These are phyloP conservation scores for Ephialtes manifestator DNA, from an alignment of 2,888 invertebrate genomes.

Conservation along the genomic window DNA sequence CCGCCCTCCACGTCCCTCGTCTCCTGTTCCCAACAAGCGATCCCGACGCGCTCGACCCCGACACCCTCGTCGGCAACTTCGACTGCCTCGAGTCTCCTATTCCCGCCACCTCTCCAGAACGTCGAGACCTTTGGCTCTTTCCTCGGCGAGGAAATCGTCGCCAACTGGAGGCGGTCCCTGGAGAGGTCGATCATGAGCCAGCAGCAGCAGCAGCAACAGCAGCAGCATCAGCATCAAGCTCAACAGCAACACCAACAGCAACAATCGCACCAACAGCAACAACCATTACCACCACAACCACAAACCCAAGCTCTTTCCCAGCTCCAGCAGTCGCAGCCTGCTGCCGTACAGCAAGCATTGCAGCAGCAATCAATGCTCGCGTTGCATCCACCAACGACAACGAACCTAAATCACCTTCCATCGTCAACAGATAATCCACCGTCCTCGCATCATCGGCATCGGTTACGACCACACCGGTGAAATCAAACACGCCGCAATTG, in stretches of 20 bases:
- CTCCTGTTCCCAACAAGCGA: slow-evolving; percentile 80
- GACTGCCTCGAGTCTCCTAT: slow-evolving; percentile 85
- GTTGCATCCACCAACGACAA: slow-evolving; percentile 85
- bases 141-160: slow-evolving; percentile 94
- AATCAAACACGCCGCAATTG: slow-evolving; percentile 81
- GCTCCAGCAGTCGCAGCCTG: slow-evolving; percentile 83
- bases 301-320: slow-evolving; percentile 88
- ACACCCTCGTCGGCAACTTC: slow-evolving; percentile 84
- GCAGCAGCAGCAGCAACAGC: slow-evolving; percentile 82
- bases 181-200: slow-evolving; percentile 86
- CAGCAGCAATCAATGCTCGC: slow-evolving; percentile 81
- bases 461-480: slow-evolving; percentile 80
- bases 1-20: slow-evolving; percentile 82
- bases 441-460: slow-evolving; percentile 74
- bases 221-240: slow-evolving; percentile 79
- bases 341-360: slow-evolving; percentile 79
- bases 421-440: slow-evolving; percentile 87
- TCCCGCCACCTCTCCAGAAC: slow-evolving; percentile 89
- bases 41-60: slow-evolving; percentile 83
- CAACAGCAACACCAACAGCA: slow-evolving; percentile 77
- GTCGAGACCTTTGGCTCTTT: slow-evolving; percentile 91
- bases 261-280: slow-evolving; percentile 76
- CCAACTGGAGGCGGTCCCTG: slow-evolving; percentile 91
- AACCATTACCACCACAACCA: slow-evolving; percentile 81
- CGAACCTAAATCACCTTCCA: slow-evolving; percentile 86